Conservation (phyloP, 2,888 invertebrate species). For the Tetragonula carbonaria region DNA sequence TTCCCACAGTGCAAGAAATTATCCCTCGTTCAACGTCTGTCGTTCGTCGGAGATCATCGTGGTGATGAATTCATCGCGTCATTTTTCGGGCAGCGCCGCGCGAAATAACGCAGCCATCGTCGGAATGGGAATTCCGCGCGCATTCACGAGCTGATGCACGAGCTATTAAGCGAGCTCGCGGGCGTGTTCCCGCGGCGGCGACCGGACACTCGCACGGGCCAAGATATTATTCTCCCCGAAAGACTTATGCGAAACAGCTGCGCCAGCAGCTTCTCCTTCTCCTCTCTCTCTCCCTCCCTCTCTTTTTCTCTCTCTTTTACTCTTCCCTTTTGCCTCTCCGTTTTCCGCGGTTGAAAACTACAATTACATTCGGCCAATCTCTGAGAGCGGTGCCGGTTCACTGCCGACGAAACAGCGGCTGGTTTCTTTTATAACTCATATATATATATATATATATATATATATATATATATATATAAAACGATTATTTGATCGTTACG, state of each 20-base stretch:
- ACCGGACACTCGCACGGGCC: slow-evolving; percentile 70
- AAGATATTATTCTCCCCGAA: slow-evolving; percentile 78
- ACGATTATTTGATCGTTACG: slow-evolving; percentile 57
- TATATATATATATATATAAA: slow-evolving; percentile 27
- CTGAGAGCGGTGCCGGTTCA: slow-evolving; percentile 64
- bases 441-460: too few relatives aligned
- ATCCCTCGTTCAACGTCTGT: neutral
- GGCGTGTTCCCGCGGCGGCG: slow-evolving; percentile 58
- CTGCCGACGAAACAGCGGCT: slow-evolving; percentile 52
- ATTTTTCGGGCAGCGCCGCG: neutral
- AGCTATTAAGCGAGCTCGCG: slow-evolving; percentile 60
- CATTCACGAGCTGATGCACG: slow-evolving; percentile 29
- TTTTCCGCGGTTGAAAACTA: slow-evolving; percentile 26
- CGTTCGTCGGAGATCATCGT: neutral
- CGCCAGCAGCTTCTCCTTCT: slow-evolving; percentile 59
- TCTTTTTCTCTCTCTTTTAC: neutral
- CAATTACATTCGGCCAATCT: slow-evolving; percentile 65
- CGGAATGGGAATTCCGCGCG: slow-evolving; percentile 21
- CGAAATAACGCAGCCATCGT: slow-evolving; percentile 43
- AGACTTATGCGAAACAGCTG: slow-evolving; percentile 81
- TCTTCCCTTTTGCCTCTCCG: neutral
- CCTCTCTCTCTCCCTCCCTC: neutral
- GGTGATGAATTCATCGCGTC: neutral
- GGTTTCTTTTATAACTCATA: slow-evolving; percentile 47
- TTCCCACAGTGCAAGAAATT: neutral